Evolutionary conservation across 2,797 vertebrate genomes (phyloP).

Genomic region (Etheostoma perlongum): DNA sequence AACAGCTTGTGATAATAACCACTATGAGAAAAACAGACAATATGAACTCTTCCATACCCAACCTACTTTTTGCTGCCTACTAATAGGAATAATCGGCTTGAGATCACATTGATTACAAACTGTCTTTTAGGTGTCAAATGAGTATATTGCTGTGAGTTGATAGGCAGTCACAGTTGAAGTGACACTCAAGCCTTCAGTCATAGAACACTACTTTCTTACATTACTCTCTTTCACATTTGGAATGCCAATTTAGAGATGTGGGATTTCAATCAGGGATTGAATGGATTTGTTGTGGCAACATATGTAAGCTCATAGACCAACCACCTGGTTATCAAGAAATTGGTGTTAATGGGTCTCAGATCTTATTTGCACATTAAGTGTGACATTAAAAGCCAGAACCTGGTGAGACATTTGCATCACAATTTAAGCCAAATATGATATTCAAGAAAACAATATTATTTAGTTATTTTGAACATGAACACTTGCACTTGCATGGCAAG

Average conservation of each 20-base stretch:
- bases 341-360: not conserved
- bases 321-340: not conserved
- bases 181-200: not conserved
- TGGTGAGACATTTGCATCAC: not conserved
- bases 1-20: slow-evolving; percentile 1
- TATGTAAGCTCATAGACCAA: not conserved
- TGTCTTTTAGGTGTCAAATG: slow-evolving; percentile 1
- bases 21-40: not conserved
- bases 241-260: not conserved
- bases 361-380: slow-evolving; percentile 14
- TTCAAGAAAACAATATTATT: not conserved
- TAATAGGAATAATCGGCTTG: not conserved
- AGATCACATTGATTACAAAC: slow-evolving; percentile 16
- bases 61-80: not conserved
- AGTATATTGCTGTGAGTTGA: not conserved
- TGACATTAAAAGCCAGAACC: slow-evolving; percentile 7
- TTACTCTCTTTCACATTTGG: not conserved
- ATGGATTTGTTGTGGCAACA: not conserved
- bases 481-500: not conserved
- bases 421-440: not conserved
- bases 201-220: not conserved
- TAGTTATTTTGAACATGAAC: not conserved
- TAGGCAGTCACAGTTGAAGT: not conserved
- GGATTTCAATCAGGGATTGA: not conserved
- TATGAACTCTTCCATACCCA: slow-evolving; percentile 3